These are phyloP conservation scores for Drosophila incognita DNA, from an alignment of 2,888 invertebrate genomes.

Conservation along the genomic window DNA sequence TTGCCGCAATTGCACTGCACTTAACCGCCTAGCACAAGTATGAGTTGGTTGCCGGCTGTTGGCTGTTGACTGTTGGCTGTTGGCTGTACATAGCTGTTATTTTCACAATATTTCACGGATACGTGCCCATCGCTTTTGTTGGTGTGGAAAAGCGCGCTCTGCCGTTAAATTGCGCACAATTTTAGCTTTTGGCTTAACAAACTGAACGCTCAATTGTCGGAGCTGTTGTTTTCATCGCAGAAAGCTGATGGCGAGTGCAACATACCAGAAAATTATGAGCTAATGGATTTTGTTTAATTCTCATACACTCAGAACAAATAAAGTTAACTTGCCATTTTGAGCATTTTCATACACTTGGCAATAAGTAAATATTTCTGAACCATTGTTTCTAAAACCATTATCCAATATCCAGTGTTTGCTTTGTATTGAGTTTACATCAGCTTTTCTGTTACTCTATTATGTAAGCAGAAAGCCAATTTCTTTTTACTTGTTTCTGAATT, in stretches of 20 bases:
- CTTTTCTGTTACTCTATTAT: not conserved
- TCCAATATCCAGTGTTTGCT: not conserved
- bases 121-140: slow-evolving; percentile 65
- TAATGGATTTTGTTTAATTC: slow-evolving; percentile 78
- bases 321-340: not conserved
- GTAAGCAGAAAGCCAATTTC: not conserved
- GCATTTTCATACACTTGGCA: not conserved
- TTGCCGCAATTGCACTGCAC: slow-evolving; percentile 51
- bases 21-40: slow-evolving; percentile 36
- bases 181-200: slow-evolving; percentile 78
- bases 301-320: slow-evolving; percentile 4
- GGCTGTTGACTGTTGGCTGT: slow-evolving; percentile 18
- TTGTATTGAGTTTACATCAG: not conserved
- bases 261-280: slow-evolving; percentile 80
- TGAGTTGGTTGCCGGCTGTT: slow-evolving; percentile 17
- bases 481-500: not conserved
- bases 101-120: slow-evolving; percentile 82
- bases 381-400: no score
- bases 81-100: slow-evolving; percentile 49
- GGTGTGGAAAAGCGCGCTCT: slow-evolving; percentile 72
- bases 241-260: slow-evolving; percentile 50
- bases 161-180: slow-evolving; percentile 79
- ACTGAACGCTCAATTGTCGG: slow-evolving; percentile 72
- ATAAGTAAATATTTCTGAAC: no score
- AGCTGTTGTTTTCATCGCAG: slow-evolving; percentile 50